Base-by-base conservation (phyloP, 2,797 vertebrate genomes). In the Emys orbicularis region DNA sequence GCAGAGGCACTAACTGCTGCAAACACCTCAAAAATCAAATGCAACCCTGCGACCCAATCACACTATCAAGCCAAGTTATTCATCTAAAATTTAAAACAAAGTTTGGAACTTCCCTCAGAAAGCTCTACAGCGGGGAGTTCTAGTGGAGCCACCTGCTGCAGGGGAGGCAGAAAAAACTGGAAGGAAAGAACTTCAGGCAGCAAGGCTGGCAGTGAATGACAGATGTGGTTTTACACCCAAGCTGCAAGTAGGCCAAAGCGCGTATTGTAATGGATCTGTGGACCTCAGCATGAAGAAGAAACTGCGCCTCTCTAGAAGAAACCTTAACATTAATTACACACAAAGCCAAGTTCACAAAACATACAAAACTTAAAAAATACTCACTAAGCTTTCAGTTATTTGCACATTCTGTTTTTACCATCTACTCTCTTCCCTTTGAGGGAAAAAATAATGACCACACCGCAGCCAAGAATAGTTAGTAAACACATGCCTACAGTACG, bases 401-500 rank as follows among this genome's bases (percentile, higher is more conserved):
- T 53, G 19, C 52, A 53, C 52, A 53, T 53, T 53, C 52, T 44
- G 56, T 23, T 7, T 77, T 79, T 87, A 18, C 54, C 87, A 85
- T 5, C 56, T 57, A 49, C 19, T 12, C 16, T 57, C 57, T 44
- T 6, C 82, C 81, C 85, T n/a, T 77, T 31, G 72, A 5, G 41
- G 31, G 7, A 19, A 84, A 57, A 8, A 1, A 83, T 6, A 1
- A 83, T 34, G 6, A 61, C 59, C 6, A 16, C 10, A 47, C 21
- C 72, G 16, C 37, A 6, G 54, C 77, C 12, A 80, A 56, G 15
- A 19, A 41, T 6, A 61, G 79, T 56, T 9, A 56, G 25, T 19
- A 86, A 50, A 53, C 21, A 37, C 0, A 4, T 21, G 37, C 79
- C 34, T 0, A 1, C 2, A 9, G 25, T 57, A 49, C 15, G 52